Conservation (phyloP, 2,113 vertebrate species). For the Python bivittatus region DNA sequence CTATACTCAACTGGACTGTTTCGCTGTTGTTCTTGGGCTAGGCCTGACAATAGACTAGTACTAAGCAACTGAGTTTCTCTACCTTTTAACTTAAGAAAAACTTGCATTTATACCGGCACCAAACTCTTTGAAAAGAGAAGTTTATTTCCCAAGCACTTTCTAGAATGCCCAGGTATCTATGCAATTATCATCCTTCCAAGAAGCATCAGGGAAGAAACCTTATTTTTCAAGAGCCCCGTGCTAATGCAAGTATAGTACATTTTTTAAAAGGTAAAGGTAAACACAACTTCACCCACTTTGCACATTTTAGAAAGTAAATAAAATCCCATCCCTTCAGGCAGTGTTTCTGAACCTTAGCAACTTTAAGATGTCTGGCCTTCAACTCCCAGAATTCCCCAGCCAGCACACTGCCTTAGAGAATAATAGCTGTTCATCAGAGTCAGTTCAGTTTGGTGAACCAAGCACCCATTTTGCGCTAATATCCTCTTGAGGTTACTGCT, state of each 20-base stretch:
- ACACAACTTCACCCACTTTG: not conserved
- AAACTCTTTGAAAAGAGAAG: not conserved
- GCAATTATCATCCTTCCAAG: not conserved
- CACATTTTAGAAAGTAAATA: not conserved
- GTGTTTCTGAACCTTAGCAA: not conserved
- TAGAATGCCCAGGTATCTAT: not conserved
- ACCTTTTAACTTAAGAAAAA: not conserved
- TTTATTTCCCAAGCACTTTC: not conserved
- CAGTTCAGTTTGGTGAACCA: not conserved
- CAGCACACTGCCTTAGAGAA: not conserved
- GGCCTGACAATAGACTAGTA: no score
- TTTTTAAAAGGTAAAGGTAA: not conserved
- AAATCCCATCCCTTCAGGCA: not conserved
- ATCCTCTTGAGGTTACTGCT: not conserved
- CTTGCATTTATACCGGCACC: not conserved
- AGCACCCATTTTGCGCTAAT: not conserved
- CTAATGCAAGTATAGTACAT: not conserved
- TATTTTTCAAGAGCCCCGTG: not conserved
- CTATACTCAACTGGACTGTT: no score
- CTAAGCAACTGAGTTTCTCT: not conserved
- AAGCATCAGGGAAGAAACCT: not conserved
- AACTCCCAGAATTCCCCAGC: no score
- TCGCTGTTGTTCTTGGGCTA: no score
- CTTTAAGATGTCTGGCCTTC: no score
- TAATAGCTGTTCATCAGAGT: not conserved